Evolutionary conservation across 2,888 invertebrate genomes (phyloP).

Genomic region (Maniola hyperantus): DNA sequence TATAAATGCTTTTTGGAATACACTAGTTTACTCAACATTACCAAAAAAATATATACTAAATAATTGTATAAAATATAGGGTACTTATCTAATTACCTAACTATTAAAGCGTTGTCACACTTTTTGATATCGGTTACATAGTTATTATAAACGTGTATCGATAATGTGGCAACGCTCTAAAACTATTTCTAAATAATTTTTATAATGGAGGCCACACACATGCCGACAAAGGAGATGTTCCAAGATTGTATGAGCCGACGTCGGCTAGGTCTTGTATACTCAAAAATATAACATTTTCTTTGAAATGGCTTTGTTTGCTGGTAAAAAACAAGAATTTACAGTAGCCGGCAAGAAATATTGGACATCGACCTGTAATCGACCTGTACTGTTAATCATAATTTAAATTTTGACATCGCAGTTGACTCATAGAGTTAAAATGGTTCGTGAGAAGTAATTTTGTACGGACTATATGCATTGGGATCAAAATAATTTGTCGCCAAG

Average conservation of each 20-base stretch:
- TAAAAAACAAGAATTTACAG: too few relatives aligned
- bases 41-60: background rate
- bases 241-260: too few relatives aligned
- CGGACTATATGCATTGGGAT: too few relatives aligned
- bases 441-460: too few relatives aligned
- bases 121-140: background rate
- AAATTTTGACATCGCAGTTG: too few relatives aligned
- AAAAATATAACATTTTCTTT: too few relatives aligned
- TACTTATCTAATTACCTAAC: background rate
- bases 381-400: too few relatives aligned
- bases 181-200: background rate
- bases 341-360: too few relatives aligned
- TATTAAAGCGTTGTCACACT: background rate
- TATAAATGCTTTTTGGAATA: background rate
- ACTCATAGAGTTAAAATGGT: too few relatives aligned
- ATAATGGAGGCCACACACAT: background rate
- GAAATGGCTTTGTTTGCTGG: too few relatives aligned
- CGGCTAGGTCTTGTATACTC: too few relatives aligned
- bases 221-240: background rate
- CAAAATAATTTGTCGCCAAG: background rate
- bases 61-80: background rate
- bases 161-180: background rate
- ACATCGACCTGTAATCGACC: too few relatives aligned
- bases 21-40: slow-evolving; percentile 1
- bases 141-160: background rate